These are phyloP conservation scores for Agriopis marginaria DNA, from an alignment of 2,888 invertebrate genomes.

Conservation along the genomic window DNA sequence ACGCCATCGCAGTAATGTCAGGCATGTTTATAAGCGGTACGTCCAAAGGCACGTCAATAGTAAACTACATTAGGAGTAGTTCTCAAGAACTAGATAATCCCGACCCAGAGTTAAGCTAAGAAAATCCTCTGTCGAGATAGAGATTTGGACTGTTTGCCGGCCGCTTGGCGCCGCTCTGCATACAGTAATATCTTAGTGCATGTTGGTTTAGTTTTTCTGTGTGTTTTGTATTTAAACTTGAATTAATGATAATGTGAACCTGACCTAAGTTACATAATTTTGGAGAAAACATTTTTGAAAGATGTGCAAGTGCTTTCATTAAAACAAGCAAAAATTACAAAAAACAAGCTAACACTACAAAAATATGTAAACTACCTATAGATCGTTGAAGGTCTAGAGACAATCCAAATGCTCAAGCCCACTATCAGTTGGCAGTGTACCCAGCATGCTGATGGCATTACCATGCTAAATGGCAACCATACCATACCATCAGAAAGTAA, in stretches of 20 bases:
- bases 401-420: no score
- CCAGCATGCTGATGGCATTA: no score
- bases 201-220: conserved; percentile 46
- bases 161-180: conserved; percentile 55
- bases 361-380: no score
- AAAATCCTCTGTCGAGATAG: conserved; percentile 63
- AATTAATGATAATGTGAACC: conserved; percentile 33
- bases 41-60: conserved; percentile 55
- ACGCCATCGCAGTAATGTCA: conserved; percentile 42
- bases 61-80: conserved; percentile 39
- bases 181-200: conserved; percentile 48
- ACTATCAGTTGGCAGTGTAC: no score
- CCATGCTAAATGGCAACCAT: no score
- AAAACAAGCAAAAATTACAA: no score
- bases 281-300: neutral
- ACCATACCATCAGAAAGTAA: no score
- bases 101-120: conserved; percentile 64
- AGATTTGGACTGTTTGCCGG: conserved; percentile 49
- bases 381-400: no score
- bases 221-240: conserved; percentile 19
- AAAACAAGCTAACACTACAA: no score
- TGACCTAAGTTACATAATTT: conserved; percentile 38
- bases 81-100: conserved; percentile 69
- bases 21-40: conserved; percentile 39
- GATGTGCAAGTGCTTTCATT: no score